Evolutionary conservation across 2,888 invertebrate species (phyloP).

Genomic region (Epirrhoe alternata): DNA sequence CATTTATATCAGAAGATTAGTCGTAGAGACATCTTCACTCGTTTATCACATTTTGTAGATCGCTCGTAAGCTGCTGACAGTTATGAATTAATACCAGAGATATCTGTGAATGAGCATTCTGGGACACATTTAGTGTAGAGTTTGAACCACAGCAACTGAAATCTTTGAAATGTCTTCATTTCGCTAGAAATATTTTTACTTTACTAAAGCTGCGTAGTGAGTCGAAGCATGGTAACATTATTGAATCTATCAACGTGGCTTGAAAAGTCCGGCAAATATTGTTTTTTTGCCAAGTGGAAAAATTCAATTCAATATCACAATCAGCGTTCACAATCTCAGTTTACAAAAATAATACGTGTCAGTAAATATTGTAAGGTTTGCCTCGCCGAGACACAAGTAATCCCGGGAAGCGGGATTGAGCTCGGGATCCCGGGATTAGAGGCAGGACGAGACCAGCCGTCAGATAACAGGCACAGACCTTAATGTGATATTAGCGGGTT

Average conservation of each 20-base stretch:
- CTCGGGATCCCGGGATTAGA: slow-evolving; percentile 63
- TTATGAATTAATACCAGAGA: slow-evolving; percentile 55
- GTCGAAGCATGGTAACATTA: not conserved
- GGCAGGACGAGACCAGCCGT: slow-evolving; percentile 52
- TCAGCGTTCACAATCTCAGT: slow-evolving; percentile 28
- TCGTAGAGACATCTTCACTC: slow-evolving; percentile 52
- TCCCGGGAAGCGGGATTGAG: slow-evolving; percentile 63
- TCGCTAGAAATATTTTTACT: not conserved
- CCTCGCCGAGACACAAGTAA: slow-evolving; percentile 62
- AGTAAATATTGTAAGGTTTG: slow-evolving; percentile 53
- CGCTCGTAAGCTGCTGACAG: slow-evolving; percentile 58
- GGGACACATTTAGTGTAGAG: not conserved
- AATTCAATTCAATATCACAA: slow-evolving; percentile 27
- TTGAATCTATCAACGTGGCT: no score
- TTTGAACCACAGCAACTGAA: not conserved
- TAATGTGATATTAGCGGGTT: slow-evolving; percentile 71
- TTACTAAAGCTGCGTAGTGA: not conserved
- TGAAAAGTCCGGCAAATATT: no score
- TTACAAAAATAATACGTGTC: slow-evolving; percentile 39
- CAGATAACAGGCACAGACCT: slow-evolving; percentile 65
- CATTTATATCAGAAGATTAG: slow-evolving; percentile 58
- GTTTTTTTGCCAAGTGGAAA: slow-evolving; percentile 15
- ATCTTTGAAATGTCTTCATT: not conserved
- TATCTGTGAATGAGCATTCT: slow-evolving; percentile 29
- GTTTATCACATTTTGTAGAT: slow-evolving; percentile 66